Evolutionary conservation across 92 coral and sea anemone species (phyloP).

Genomic region (Phenganax marumi): DNA sequence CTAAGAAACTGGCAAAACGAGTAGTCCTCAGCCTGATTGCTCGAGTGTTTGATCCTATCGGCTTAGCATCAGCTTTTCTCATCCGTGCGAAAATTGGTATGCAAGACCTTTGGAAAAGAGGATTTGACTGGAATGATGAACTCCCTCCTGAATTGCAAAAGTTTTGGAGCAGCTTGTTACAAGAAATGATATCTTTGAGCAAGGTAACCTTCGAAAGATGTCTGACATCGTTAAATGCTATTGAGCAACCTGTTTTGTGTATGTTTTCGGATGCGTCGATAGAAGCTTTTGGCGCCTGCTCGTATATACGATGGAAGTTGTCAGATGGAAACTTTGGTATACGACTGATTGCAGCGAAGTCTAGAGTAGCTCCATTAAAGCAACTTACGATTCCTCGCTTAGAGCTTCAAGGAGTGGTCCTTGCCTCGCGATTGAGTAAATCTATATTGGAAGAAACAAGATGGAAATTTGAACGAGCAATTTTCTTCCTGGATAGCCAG

Average conservation of each 20-base stretch:
- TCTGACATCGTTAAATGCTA: slow-evolving; percentile 23
- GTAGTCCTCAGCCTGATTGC: slow-evolving; percentile 40
- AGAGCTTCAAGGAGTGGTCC: too few species aligned
- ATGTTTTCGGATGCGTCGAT: slow-evolving; percentile 40
- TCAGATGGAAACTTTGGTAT: neutral
- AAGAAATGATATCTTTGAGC: slow-evolving; percentile 22
- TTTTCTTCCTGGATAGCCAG: too few species aligned
- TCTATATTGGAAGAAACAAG: too few species aligned
- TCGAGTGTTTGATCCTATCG: slow-evolving; percentile 49
- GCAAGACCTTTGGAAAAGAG: slow-evolving; percentile 41
- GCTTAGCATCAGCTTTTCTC: slow-evolving; percentile 49
- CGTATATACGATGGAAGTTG: slow-evolving; percentile 45
- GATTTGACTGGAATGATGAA: slow-evolving; percentile 49
- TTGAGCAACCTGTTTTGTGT: slow-evolving; percentile 38
- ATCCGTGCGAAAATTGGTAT: slow-evolving; percentile 32
- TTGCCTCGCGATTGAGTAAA: too few species aligned
- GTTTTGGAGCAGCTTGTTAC: slow-evolving; percentile 17
- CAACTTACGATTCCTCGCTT: neutral
- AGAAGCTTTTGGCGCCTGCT: slow-evolving; percentile 47
- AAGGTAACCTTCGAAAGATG: slow-evolving; percentile 18
- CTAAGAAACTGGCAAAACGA: slow-evolving; percentile 14
- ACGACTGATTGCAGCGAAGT: neutral
- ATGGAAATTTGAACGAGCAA: too few species aligned
- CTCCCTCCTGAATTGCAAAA: slow-evolving; percentile 24
- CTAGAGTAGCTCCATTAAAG: slow-evolving; percentile 5